Evolutionary conservation across 23 tunicate species (phyloP), one percentile per base, ranked within the genome.

Genomic region (Trididemnum miniatum): DNA sequence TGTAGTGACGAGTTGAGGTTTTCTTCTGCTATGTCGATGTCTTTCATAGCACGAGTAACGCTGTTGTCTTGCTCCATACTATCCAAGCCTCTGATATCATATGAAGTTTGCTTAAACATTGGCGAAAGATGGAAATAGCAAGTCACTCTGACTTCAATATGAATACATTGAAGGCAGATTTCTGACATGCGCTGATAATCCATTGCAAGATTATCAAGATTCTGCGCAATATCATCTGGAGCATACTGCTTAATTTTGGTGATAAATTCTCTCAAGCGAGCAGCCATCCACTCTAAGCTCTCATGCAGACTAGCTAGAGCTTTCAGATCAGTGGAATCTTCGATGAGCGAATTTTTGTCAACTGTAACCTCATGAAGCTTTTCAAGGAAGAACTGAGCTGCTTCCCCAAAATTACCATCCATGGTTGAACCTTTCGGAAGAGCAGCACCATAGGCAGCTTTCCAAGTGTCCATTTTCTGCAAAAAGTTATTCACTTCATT

Each of bases 221-320:
- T 84, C 12, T 66, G 38, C 69, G 78, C 44, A 3, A 88, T 93
- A 65, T 93, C 98, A 49, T 59, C 33, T 24, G 91, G 79, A 27
- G 93, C 98, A 27, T 67, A 65, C 15, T 57, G 32, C 9, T 52
- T 66, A 2, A 93, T 82, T 34, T 75, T 79, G 1, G 72, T 63
- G 26, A 88, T 51, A 66, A 93, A 80, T 2, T 64, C 28, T 35
- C 65, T 57, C 64, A 96, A 83, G 32, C 92, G 82, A 5, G 54
- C 54, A 7, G 93, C 75, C 74, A 91, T 80, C 99, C 99, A 96
- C 65, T 96, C 97, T 7, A 96, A 57, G 65, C 99, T 96, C 67
- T 96, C 99, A 37, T 96, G 97, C 52, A 96, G 65, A 59, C 89
- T 84, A 0, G 94, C 99, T 33, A 96, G 75, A 2, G 93, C 89